A percentile compares a stretch with the other conserved stretches of the same genome.
Conservation (phyloP, 2,888 invertebrate genomes). For the Drosophila birchii region DNA sequence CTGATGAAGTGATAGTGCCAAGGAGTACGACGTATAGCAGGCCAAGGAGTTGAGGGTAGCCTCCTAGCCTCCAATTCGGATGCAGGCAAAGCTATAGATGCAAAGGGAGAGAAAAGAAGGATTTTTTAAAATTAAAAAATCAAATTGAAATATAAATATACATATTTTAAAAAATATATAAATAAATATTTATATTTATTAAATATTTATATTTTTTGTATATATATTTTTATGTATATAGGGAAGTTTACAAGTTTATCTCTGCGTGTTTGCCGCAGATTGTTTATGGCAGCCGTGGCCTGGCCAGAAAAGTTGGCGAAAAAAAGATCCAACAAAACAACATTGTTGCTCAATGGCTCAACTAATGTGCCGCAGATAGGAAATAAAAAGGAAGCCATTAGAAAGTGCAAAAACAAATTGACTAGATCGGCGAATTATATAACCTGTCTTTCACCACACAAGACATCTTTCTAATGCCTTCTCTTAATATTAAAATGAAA, state of each 20-base stretch:
- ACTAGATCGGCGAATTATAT: slow-evolving; percentile 23
- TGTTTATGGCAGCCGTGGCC: slow-evolving; percentile 69
- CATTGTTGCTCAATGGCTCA: slow-evolving; percentile 74
- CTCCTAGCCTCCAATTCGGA: slow-evolving; percentile 29
- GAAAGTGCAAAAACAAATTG: slow-evolving; percentile 71
- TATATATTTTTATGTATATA: no score
- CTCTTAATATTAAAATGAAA: not conserved
- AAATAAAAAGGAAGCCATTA: slow-evolving; percentile 59
- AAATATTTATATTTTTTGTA: no score
- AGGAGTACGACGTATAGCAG: slow-evolving; percentile 20
- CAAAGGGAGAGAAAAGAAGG: not conserved
- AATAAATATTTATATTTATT: no score
- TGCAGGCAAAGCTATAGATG: slow-evolving; percentile 14
- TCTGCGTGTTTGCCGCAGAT: slow-evolving; percentile 55
- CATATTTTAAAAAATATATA: no score
- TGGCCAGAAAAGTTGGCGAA: slow-evolving; percentile 25
- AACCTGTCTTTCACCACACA: not conserved
- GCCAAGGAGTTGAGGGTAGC: slow-evolving; percentile 36
- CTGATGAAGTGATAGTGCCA: slow-evolving; percentile 76
- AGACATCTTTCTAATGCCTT: slow-evolving; percentile 8
- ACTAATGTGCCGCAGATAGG: slow-evolving; percentile 73
- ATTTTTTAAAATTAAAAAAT: not conserved
- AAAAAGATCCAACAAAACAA: slow-evolving; percentile 32
- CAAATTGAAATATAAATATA: not conserved
- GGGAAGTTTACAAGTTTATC: not conserved